Base-by-base conservation (phyloP, 2,797 vertebrate species). In the Peromyscus attwateri region DNA sequence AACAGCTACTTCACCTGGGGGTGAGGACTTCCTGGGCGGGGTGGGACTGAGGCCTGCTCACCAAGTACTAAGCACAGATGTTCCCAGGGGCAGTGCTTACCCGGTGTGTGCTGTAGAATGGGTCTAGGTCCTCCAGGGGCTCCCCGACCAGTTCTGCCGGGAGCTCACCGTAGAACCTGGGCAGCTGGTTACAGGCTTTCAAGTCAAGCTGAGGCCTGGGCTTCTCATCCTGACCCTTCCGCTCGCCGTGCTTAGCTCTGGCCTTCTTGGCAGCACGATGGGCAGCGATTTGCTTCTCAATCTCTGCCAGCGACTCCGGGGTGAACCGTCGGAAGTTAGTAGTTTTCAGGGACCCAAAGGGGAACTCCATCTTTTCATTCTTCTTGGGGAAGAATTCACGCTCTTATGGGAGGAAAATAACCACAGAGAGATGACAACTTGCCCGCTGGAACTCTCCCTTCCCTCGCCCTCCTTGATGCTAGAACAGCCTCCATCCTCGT, bases 311-410 rank as follows among this genome's bases (percentile, higher is more conserved):
- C 97, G 99, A 99, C 98, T 99, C 99, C 0, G 97, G 98, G 96
- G 99, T 99, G 99, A 99, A 99, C 95, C 98, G 99, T 81, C 98
- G 99, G 98, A 99, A 99, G 98, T 99, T 99, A 98, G 99, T 98
- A 97, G 99, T 99, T 99, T 99, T 99, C 97, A 98, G 99, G 95
- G 99, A 98, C 98, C 99, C 99, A 98, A 99, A 98, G 98, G 99
- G 98, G 97, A 99, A 98, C 97, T 99, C 99, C 99, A 99, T 99
- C 98, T 99, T 99, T 99, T 99, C 99, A 99, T 99, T 99, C 99
- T 99, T 99, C 97, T 99, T 97, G 98, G 98, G 96, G 98, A 97
- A 98, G 98, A 98, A 97, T 98, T 96, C 98, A 98, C 98, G 98
- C 97, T 98, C 97, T 97, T 98, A 89, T 87, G 37, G 97, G 43